Evolutionary conservation across 2,797 vertebrate genomes (phyloP).

Genomic region (Danio jaintianensis): DNA sequence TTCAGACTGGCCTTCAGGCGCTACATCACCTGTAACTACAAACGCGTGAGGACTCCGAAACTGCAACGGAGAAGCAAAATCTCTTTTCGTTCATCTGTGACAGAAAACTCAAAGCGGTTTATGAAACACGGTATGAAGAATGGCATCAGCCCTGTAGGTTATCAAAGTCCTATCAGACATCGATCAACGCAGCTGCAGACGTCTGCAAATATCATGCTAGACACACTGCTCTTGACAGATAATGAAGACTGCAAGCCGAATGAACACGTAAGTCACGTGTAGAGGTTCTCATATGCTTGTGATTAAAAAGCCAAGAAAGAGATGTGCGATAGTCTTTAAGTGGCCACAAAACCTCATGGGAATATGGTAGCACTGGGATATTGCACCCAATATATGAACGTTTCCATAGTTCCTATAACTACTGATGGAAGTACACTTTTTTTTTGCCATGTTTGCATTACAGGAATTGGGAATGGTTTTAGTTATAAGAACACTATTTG

Average conservation of each 20-base stretch:
- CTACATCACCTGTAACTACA: slow-evolving; percentile 93
- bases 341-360: not conserved
- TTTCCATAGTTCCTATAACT: too few species aligned
- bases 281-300: slow-evolving; percentile 55
- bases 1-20: slow-evolving; percentile 93
- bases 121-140: slow-evolving; percentile 90
- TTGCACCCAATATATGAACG: too few species aligned
- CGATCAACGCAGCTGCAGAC: slow-evolving; percentile 79
- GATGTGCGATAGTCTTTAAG: not conserved
- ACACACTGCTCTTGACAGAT: slow-evolving; percentile 86
- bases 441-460: too few species aligned
- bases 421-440: too few species aligned
- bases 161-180: slow-evolving; percentile 85
- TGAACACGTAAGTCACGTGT: slow-evolving; percentile 88
- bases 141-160: slow-evolving; percentile 85
- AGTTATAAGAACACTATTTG: too few species aligned
- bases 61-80: slow-evolving; percentile 78
- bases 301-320: not conserved
- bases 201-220: slow-evolving; percentile 80
- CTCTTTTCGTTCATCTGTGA: slow-evolving; percentile 85
- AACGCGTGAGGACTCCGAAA: slow-evolving; percentile 65
- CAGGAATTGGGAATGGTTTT: too few species aligned
- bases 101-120: slow-evolving; percentile 91
- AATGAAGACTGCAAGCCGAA: slow-evolving; percentile 85
- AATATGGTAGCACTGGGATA: not conserved